Evolutionary conservation across 1,140 invertebrate species (phyloP).

Genomic region (Lepidotrigona ventralis): DNA sequence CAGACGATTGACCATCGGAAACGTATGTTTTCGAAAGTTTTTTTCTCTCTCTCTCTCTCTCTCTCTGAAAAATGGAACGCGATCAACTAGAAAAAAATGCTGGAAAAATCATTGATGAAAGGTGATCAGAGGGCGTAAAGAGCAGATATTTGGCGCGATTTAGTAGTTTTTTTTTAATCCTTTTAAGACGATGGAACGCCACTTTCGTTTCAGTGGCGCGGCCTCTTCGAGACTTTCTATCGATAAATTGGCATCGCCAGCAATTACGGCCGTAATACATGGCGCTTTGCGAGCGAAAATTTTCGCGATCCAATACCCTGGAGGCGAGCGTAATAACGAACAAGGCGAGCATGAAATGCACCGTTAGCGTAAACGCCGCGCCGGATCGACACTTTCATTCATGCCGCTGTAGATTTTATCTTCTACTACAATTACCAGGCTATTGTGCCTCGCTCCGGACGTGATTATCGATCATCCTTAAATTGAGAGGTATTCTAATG

Average conservation of each 20-base stretch:
- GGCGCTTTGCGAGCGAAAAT: neutral
- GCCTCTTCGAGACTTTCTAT: slow-evolving; percentile 50
- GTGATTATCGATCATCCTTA: neutral
- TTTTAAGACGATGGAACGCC: slow-evolving; percentile 10
- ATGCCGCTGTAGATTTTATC: neutral
- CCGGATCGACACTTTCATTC: slow-evolving; percentile 9
- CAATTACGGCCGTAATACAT: slow-evolving; percentile 28
- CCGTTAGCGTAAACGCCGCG: neutral
- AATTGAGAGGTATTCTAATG: neutral
- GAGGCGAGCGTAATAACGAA: slow-evolving; percentile 4
- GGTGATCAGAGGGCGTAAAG: neutral
- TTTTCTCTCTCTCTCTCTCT: no score
- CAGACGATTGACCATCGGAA: no score
- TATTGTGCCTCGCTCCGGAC: neutral
- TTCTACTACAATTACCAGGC: slow-evolving; percentile 1
- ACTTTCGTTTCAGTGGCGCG: slow-evolving; percentile 52
- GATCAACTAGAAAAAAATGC: neutral
- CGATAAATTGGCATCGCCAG: slow-evolving; percentile 46
- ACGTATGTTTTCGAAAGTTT: neutral
- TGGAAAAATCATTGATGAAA: neutral
- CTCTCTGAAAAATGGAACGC: neutral
- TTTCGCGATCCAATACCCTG: slow-evolving; percentile 15
- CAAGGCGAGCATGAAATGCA: slow-evolving; percentile 25
- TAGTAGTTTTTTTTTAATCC: slow-evolving; percentile 29
- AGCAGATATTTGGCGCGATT: neutral